phyloP scores from a whole-genome alignment of 1,140 invertebrate species.

The Saccostrea glomerata region DNA sequence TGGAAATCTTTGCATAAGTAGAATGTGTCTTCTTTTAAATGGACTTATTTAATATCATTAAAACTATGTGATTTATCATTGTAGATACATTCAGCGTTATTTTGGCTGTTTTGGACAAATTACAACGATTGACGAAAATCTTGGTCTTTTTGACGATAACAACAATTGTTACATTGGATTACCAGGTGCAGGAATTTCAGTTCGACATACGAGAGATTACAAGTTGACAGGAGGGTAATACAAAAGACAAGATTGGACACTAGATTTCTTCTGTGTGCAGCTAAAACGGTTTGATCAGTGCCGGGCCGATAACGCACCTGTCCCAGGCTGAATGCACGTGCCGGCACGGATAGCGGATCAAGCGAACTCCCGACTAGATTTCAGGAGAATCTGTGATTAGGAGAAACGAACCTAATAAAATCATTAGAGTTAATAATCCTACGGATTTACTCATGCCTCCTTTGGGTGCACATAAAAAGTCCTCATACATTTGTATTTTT shows the following conservation, averaged over 20 bases:
- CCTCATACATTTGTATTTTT: background rate
- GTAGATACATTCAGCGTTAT: background rate
- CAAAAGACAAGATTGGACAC: conserved; percentile 33
- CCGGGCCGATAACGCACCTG: conserved; percentile 20
- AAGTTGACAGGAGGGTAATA: background rate
- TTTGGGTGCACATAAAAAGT: background rate
- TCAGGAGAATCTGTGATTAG: conserved; percentile 13
- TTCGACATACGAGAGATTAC: conserved; percentile 22
- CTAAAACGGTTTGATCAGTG: conserved; percentile 9
- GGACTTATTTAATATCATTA: too few species aligned
- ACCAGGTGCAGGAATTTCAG: conserved; percentile 18
- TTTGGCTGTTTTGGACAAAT: background rate
- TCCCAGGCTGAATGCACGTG: background rate
- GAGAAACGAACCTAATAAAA: conserved; percentile 27
- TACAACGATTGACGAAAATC: background rate
- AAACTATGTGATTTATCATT: background rate
- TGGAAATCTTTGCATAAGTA: too few species aligned
- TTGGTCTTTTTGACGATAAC: background rate
- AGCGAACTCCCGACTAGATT: conserved; percentile 18
- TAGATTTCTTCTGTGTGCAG: conserved; percentile 18
- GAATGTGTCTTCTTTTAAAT: too few species aligned
- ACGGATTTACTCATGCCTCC: background rate
- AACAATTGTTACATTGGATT: conserved; percentile 13
- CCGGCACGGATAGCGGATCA: conserved; percentile 24
- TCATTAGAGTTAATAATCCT: background rate